Evolutionary conservation across 1,140 invertebrate species (phyloP), one percentile per base, ranked within the genome.

Genomic region (Macrostomum lignano): DNA sequence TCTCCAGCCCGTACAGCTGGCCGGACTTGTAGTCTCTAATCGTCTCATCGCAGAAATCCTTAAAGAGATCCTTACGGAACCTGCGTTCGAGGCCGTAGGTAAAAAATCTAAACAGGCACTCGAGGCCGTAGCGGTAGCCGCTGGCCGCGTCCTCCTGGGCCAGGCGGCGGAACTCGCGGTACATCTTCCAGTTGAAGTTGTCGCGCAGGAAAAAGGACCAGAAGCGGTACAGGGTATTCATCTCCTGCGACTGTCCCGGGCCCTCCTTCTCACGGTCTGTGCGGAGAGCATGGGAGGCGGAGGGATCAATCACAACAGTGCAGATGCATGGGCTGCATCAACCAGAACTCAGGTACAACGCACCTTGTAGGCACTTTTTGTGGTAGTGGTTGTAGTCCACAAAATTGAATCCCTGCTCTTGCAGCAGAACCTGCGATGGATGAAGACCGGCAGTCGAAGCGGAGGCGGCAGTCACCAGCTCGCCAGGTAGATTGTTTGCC

Each of bases 161-260:
- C 33, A 88, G 49, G 28, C 62, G 65, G 47, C 69, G 71, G 56
- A 96, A 96, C 58, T 96, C 88, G 41, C 75, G 71, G 55, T 93
- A 98, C 86, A 98, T 94, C 42, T 73, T 84, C 44, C 73, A 69
- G 61, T 96, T 94, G 60, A 91, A 96, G 56, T 94, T 84, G 51
- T 94, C 82, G 34, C 86, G 62, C 26, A 96, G 64, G 63, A 96
- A 96, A 67, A 94, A 93, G 14, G 84, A 94, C 88, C 88, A 96
- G 62, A 98, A 98, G 37, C 88, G 65, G 61, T 82, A 91, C 2
- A 91, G 62, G 0, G 81, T 88, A 52, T 88, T 88, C 82, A 91
- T 91, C 38, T 57, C 52, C 37, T 47, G 46, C 17, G 51, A 55
- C 29, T 43, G 42, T 0, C 86, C 86, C 46, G 73, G 71, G 29